phyloP scores from a whole-genome alignment of 2,113 vertebrate species.

The Melanostigma gelatinosum region DNA sequence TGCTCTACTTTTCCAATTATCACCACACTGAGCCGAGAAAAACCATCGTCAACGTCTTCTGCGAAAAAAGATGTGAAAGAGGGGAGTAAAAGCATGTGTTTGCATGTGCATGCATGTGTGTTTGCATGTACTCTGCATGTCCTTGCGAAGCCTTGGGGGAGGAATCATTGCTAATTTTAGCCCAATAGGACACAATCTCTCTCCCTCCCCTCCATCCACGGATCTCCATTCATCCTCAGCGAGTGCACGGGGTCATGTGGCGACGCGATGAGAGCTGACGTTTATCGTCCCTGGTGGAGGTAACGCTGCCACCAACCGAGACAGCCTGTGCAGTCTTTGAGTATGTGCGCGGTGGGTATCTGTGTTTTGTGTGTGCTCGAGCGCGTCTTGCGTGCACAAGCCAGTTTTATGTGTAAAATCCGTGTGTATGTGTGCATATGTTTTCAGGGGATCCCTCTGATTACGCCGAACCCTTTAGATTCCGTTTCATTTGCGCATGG shows the following conservation, averaged over 20 bases:
- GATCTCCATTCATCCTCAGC: slow-evolving; percentile 70
- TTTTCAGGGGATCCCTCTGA: slow-evolving; percentile 34
- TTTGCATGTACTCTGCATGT: slow-evolving; percentile 54
- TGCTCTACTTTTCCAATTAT: slow-evolving; percentile 17
- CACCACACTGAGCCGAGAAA: not conserved
- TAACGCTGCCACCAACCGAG: slow-evolving; percentile 64
- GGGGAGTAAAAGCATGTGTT: slow-evolving; percentile 9
- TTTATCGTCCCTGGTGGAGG: slow-evolving; percentile 74
- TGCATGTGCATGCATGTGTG: slow-evolving; percentile 33
- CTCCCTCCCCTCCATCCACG: slow-evolving; percentile 55
- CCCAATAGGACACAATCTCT: slow-evolving; percentile 65
- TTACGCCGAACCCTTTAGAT: slow-evolving; percentile 33
- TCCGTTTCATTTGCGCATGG: slow-evolving; percentile 43
- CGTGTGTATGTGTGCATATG: slow-evolving; percentile 6
- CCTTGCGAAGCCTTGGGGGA: slow-evolving; percentile 74
- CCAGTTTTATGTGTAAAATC: slow-evolving; percentile 12
- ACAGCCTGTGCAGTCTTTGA: slow-evolving; percentile 57
- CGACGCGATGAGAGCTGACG: slow-evolving; percentile 79
- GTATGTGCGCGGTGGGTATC: slow-evolving; percentile 15
- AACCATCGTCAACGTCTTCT: not conserved
- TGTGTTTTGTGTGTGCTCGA: not conserved
- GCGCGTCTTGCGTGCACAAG: not conserved
- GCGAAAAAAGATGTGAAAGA: slow-evolving; percentile 2
- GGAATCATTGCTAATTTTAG: slow-evolving; percentile 81
- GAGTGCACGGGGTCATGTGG: slow-evolving; percentile 63